Evolutionary conservation across 2,888 invertebrate species (phyloP).

Genomic region (Pristionchus exspectatus): DNA sequence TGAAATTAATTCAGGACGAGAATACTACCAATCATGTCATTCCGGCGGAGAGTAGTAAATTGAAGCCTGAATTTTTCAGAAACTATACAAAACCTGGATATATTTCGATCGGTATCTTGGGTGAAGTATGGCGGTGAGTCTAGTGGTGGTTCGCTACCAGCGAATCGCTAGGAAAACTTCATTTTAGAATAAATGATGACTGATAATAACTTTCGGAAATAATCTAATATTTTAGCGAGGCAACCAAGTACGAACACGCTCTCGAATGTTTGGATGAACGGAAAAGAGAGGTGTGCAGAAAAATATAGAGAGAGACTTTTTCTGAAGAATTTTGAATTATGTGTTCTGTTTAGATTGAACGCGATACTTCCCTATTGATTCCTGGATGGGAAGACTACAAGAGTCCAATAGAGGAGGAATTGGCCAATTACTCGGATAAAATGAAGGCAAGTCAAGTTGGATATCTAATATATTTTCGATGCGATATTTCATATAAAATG

Average conservation of each 20-base stretch:
- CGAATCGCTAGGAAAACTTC: too few relatives aligned
- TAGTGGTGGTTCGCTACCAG: too few relatives aligned
- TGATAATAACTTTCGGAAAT: too few relatives aligned
- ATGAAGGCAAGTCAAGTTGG: constrained; percentile 56
- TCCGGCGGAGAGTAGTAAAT: constrained; percentile 62
- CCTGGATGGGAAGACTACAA: neutral
- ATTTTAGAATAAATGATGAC: neutral
- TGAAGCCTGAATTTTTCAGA: constrained; percentile 68
- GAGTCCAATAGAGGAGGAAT: neutral
- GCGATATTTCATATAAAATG: neutral
- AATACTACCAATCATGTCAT: neutral
- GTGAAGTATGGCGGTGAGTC: constrained; percentile 75
- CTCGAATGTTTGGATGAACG: constrained; percentile 62
- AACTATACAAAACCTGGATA: constrained; percentile 70
- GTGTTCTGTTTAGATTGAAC: neutral
- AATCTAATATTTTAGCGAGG: neutral
- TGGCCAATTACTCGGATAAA: constrained; percentile 63
- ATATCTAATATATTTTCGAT: neutral
- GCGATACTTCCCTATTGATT: neutral
- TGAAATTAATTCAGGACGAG: neutral
- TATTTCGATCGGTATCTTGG: constrained; percentile 70
- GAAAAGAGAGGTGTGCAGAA: neutral
- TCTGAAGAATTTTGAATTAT: too few relatives aligned
- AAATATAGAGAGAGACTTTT: neutral
- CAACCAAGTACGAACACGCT: constrained; percentile 60